Base-by-base conservation (phyloP, 2,888 invertebrate genomes). In the Lasioglossum leucozonium region DNA sequence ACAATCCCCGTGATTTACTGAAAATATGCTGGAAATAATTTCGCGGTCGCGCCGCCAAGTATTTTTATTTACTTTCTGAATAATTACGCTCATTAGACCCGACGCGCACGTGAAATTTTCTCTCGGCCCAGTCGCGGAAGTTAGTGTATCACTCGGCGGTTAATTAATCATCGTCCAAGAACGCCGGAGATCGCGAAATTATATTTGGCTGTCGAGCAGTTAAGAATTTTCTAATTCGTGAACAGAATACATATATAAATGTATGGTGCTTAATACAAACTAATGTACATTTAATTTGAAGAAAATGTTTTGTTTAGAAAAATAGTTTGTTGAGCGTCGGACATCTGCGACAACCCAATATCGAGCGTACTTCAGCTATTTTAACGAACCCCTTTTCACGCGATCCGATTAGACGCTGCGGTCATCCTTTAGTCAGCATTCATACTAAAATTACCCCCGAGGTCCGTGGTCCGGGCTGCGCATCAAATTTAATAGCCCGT, bases 401-500 rank as follows among this genome's bases (percentile, higher is more conserved):
- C 10, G 40, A 34, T 11, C 67, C 10, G 37, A 67, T 37, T 67
- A 67, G 34, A 4, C n/a, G 30, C 4, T 22, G 30, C n/a, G 67
- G 34, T 34, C 37, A 67, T 67, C 34, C 40, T 58, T 26, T 42
- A 51, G 37, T 55, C 72, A 74, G 74, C 82, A 78, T 84, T 84
- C 77, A 78, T 74, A 78, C 51, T 65, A 65, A 77, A 84, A 77
- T 84, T 77, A 74, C 51, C 42, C 77, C 51, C 13, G 51, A 22
- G 34, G 34, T 22, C 65, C 65, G 65, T 65, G 34, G 34, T 65
- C 22, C 30, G 65, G 16, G 18, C 65, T 65, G 65, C 65, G 34
- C 62, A 65, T 65, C 65, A 65, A 65, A 65, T 65, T 65, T 84
- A 84, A 75, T 77, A 80, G 74, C 72, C 80, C 77, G 71, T 80